phyloP scores from a whole-genome alignment of 2,797 vertebrate genomes.

The Myotis daubentonii region DNA sequence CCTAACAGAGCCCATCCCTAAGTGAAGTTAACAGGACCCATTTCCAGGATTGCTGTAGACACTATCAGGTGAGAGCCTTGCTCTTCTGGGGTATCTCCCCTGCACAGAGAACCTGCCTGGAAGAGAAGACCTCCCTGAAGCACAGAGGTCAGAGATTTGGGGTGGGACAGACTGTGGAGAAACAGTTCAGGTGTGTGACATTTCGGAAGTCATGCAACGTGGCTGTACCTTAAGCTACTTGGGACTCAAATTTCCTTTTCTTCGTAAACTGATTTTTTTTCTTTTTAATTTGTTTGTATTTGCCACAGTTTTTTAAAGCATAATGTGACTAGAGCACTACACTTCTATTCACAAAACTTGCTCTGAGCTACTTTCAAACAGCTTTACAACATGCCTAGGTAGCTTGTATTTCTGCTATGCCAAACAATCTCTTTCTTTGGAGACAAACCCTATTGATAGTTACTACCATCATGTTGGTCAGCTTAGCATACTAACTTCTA shows the following conservation, averaged over 20 bases:
- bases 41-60: background rate
- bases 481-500: constrained; percentile 81
- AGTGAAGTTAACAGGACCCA: background rate
- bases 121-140: background rate
- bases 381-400: too few species aligned
- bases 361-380: too few species aligned
- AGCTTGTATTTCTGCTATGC: too few species aligned
- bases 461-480: background rate
- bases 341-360: too few species aligned
- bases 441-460: too few species aligned
- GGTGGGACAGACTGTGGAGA: background rate
- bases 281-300: too few species aligned
- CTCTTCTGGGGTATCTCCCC: background rate
- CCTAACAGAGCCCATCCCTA: background rate
- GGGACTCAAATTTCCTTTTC: background rate
- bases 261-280: background rate
- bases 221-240: background rate
- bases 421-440: too few species aligned
- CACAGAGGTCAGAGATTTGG: background rate
- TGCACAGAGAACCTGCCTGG: background rate
- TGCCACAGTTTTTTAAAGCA: too few species aligned
- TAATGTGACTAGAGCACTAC: too few species aligned
- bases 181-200: background rate
- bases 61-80: background rate
- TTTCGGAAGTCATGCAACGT: background rate